These are phyloP conservation scores for Notolabrus celidotus DNA, from an alignment of 2,797 vertebrate genomes.

Conservation along the genomic window DNA sequence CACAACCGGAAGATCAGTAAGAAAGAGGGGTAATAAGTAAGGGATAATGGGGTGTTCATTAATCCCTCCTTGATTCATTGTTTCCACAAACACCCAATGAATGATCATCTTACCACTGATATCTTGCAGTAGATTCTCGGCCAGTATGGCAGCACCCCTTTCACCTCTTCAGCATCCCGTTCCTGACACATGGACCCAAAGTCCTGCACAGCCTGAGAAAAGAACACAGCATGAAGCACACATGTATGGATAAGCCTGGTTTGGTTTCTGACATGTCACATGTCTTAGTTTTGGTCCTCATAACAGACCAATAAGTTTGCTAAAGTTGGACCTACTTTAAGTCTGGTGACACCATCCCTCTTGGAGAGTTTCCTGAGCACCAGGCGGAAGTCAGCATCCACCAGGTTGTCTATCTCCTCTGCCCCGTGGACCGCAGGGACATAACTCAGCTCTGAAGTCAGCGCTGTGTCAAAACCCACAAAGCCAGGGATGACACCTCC, in stretches of 20 bases:
- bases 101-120: slow-evolving; percentile 87
- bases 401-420: slow-evolving; percentile 95
- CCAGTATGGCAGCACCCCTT: slow-evolving; percentile 98
- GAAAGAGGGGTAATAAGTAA: too few relatives aligned
- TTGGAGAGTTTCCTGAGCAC: slow-evolving; percentile 96
- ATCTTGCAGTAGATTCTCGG: slow-evolving; percentile 98
- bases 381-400: slow-evolving; percentile 97
- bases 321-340: slow-evolving; percentile 86
- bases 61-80: too few relatives aligned
- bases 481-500: slow-evolving; percentile 94
- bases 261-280: too few relatives aligned
- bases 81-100: background rate
- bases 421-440: slow-evolving; percentile 96
- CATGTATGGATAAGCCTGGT: background rate
- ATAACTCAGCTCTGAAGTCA: slow-evolving; percentile 90
- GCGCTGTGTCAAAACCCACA: slow-evolving; percentile 91
- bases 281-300: too few relatives aligned
- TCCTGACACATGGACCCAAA: slow-evolving; percentile 97
- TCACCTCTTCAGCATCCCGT: slow-evolving; percentile 91
- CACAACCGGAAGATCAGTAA: too few relatives aligned
- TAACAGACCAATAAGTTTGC: too few relatives aligned
- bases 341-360: slow-evolving; percentile 93
- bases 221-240: slow-evolving; percentile 16
- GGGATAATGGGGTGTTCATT: too few relatives aligned
- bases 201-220: slow-evolving; percentile 94